phyloP scores from a whole-genome alignment of 2,888 invertebrate species.

The Cremastobaeus sp. region DNA sequence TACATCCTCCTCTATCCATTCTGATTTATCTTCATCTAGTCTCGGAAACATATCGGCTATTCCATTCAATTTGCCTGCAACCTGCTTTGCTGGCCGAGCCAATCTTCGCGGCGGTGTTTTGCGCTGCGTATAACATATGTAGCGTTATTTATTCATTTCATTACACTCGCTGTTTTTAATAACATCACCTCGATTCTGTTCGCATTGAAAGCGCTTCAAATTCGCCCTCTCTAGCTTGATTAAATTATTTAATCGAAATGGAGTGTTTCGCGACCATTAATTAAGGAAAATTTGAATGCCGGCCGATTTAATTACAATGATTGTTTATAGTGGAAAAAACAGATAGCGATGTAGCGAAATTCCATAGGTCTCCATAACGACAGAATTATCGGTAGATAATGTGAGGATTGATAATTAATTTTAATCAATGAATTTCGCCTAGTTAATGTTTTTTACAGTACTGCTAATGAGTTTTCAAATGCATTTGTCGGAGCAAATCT shows the following conservation, averaged over 20 bases:
- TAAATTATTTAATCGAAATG: slow-evolving; percentile 1
- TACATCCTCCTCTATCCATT: slow-evolving; percentile 44
- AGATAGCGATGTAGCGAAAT: too few species aligned
- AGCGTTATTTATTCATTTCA: slow-evolving; percentile 47
- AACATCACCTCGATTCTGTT: slow-evolving; percentile 1
- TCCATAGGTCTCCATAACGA: too few species aligned
- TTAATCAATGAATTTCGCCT: too few species aligned
- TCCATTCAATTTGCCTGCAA: slow-evolving; percentile 60
- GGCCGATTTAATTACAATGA: too few species aligned
- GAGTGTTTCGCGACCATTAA: too few species aligned
- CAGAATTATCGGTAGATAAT: too few species aligned
- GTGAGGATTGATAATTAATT: too few species aligned
- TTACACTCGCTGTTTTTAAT: slow-evolving; percentile 37
- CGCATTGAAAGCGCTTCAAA: not conserved
- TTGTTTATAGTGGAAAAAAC: too few species aligned
- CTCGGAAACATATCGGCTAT: slow-evolving; percentile 56
- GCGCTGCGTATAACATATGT: slow-evolving; percentile 34
- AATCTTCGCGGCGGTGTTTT: slow-evolving; percentile 38
- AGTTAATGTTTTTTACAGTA: too few species aligned
- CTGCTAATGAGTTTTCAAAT: too few species aligned
- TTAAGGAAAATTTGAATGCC: too few species aligned
- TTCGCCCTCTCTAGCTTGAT: not conserved
- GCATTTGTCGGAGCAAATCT: too few species aligned
- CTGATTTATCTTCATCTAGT: slow-evolving; percentile 55
- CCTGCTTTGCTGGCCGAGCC: slow-evolving; percentile 28